A percentile compares a stretch with the other conserved stretches of the same genome.
phyloP scores from a whole-genome alignment of 1,140 invertebrate species.

The Aphelenchoides avenae region DNA sequence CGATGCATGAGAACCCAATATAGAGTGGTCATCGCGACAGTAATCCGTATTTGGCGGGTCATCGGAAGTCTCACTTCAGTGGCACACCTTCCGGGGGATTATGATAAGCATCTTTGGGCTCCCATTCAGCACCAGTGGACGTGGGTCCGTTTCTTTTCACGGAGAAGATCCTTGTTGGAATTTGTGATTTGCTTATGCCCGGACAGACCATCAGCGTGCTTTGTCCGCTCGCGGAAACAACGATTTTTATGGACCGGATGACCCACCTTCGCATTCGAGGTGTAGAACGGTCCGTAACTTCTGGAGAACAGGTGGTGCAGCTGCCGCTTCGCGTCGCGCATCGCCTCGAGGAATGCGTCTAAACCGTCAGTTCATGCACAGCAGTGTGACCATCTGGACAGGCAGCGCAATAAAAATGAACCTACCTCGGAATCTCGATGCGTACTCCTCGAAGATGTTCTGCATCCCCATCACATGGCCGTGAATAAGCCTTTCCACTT shows the following conservation, averaged over 20 bases:
- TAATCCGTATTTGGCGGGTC: no score
- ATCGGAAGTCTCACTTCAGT: no score
- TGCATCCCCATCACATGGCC: neutral
- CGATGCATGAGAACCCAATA: no score
- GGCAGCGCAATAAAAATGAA: neutral
- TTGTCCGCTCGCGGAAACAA: neutral
- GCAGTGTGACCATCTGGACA: neutral
- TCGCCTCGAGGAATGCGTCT: slow-evolving; percentile 12
- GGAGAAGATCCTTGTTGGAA: no score
- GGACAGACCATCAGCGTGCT: neutral
- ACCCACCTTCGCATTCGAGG: neutral
- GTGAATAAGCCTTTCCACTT: neutral
- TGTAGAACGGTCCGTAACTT: slow-evolving; percentile 16
- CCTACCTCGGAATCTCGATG: slow-evolving; percentile 3
- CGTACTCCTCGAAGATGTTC: slow-evolving; percentile 1
- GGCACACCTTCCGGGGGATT: no score
- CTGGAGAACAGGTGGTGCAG: slow-evolving; percentile 4
- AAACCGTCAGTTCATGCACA: neutral
- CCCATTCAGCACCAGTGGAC: no score
- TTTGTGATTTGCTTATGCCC: neutral
- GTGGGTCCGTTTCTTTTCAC: no score
- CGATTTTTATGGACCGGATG: neutral
- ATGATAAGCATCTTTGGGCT: no score
- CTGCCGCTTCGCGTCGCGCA: neutral
- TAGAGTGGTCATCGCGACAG: no score